Conservation (phyloP, 2,113 vertebrate species). For the Psilopogon haemacephalus region DNA sequence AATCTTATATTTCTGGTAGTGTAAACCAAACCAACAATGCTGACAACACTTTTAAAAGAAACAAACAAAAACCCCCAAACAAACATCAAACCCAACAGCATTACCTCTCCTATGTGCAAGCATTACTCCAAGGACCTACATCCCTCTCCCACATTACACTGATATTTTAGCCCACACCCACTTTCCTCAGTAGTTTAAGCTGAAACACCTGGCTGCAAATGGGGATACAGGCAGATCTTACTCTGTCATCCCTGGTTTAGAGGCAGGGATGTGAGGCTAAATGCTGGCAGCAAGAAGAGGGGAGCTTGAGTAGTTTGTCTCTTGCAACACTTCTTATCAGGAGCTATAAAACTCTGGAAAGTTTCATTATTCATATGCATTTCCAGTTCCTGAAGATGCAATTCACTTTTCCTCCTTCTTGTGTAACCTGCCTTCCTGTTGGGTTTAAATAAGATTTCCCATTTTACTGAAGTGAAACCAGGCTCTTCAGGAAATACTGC, state of each 20-base stretch:
- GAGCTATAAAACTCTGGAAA: background rate
- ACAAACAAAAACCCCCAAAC: too few relatives aligned
- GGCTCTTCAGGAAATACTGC: background rate
- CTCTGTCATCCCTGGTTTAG: background rate
- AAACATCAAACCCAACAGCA: background rate
- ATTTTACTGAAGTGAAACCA: background rate
- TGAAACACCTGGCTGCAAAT: background rate
- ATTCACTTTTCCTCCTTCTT: background rate
- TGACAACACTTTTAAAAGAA: background rate
- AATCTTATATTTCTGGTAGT: background rate
- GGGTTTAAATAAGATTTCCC: background rate
- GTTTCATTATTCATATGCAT: background rate
- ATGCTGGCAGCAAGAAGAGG: too few relatives aligned
- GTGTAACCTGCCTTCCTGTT: background rate
- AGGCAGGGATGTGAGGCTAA: too few relatives aligned
- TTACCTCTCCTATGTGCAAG: background rate
- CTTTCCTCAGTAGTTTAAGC: background rate
- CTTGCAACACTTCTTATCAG: background rate
- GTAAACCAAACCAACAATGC: background rate
- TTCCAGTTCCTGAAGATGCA: background rate
- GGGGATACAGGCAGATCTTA: background rate
- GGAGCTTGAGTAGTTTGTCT: too few relatives aligned
- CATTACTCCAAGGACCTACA: background rate
- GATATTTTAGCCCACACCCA: background rate
- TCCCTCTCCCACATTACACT: background rate